A percentile compares a stretch with the other conserved stretches of the same genome.
Conservation (phyloP, 2,888 invertebrate species). For the Rotaria sp. region DNA sequence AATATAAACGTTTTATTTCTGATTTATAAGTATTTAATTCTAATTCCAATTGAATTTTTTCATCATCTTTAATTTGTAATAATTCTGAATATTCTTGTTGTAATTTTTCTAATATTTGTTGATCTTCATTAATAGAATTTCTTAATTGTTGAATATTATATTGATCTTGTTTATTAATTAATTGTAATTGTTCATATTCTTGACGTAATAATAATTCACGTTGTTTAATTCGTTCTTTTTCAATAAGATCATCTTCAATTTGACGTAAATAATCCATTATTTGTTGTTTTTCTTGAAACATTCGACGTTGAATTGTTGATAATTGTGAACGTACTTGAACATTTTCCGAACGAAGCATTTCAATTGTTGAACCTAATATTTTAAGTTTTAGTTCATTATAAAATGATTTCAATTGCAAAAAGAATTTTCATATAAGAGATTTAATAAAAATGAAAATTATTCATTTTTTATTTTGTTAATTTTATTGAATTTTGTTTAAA, state of each 20-base stretch:
- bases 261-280: background rate
- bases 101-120: background rate
- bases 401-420: too few species aligned
- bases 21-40: background rate
- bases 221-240: background rate
- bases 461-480: too few species aligned
- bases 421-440: too few species aligned
- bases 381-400: too few species aligned
- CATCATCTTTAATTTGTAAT: background rate
- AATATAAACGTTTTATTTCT: background rate
- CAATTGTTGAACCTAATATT: background rate
- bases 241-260: background rate
- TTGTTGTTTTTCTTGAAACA: slow-evolving; percentile 22
- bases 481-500: too few species aligned
- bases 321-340: slow-evolving; percentile 7
- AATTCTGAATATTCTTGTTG: background rate
- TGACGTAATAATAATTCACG: background rate
- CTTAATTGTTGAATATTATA: background rate
- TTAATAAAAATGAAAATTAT: too few species aligned
- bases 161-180: background rate
- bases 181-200: background rate
- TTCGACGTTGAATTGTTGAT: background rate
- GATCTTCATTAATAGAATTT: background rate
- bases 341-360: slow-evolving; percentile 11
- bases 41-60: background rate